A percentile compares a stretch with the other conserved stretches of the same genome.
phyloP scores from a whole-genome alignment of 2,113 vertebrate genomes.

The Silurus meridionalis region DNA sequence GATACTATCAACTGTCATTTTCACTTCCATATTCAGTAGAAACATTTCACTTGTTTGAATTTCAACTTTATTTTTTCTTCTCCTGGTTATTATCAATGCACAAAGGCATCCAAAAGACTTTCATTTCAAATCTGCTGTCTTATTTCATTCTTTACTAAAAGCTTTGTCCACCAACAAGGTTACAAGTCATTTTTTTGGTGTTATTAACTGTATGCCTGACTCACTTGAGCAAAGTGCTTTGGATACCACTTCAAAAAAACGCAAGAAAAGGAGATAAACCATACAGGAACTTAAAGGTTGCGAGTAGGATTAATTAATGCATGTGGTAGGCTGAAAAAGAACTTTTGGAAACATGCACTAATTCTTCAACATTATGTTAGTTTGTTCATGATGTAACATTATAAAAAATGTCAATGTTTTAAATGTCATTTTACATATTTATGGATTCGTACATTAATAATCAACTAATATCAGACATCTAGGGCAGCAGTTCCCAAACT shows the following conservation, averaged over 20 bases:
- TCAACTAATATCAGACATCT: background rate
- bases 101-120: slow-evolving; percentile 53
- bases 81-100: slow-evolving; percentile 5
- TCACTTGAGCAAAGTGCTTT: background rate
- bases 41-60: slow-evolving; percentile 67
- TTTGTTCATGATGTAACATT: background rate
- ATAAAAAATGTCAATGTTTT: background rate
- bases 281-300: background rate
- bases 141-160: background rate
- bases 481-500: background rate
- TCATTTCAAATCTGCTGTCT: background rate
- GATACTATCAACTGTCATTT: slow-evolving; percentile 57
- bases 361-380: background rate
- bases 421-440: background rate
- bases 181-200: background rate
- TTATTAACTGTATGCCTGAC: background rate
- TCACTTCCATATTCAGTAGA: slow-evolving; percentile 48
- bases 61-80: slow-evolving; percentile 61
- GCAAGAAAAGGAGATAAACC: background rate
- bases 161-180: background rate
- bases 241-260: background rate
- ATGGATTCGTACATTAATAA: background rate
- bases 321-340: background rate
- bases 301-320: background rate
- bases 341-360: background rate